Evolutionary conservation across 1,140 invertebrate genomes (phyloP).

Genomic region (Whitmania pigra): DNA sequence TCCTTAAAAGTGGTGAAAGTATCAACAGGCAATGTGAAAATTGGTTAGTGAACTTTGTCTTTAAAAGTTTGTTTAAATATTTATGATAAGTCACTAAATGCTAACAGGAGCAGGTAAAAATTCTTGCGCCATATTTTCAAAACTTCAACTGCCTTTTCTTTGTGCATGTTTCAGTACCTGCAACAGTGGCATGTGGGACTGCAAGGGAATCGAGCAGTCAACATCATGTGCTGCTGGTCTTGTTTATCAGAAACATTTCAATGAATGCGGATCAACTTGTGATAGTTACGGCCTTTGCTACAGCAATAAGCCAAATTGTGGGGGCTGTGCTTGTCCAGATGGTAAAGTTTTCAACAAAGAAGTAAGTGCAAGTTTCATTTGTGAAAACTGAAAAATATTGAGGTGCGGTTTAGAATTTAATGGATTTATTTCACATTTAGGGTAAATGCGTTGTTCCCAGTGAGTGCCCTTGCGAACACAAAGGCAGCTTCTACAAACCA

Average conservation of each 20-base stretch:
- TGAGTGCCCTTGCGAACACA: background rate
- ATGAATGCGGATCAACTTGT: constrained; percentile 12
- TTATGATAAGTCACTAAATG: too few relatives aligned
- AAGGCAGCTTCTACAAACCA: background rate
- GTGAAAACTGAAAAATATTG: too few relatives aligned
- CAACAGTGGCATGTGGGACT: constrained; percentile 7
- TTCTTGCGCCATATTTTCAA: too few relatives aligned
- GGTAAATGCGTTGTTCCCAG: background rate
- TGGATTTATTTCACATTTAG: background rate
- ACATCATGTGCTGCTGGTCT: background rate
- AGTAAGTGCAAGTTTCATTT: background rate
- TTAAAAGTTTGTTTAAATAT: constrained; percentile 1
- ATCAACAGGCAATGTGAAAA: background rate
- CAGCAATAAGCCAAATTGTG: background rate
- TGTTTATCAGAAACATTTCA: background rate
- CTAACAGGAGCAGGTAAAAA: too few relatives aligned
- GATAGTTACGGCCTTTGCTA: background rate
- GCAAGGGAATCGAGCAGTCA: background rate
- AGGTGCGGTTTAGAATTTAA: too few relatives aligned
- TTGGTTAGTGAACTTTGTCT: background rate
- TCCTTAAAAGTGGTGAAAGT: background rate
- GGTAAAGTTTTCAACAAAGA: constrained; percentile 5
- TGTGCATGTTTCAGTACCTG: background rate
- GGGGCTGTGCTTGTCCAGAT: background rate
- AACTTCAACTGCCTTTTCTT: background rate